Conservation (phyloP, 2,888 invertebrate genomes). For the Micoletzkya japonica region DNA sequence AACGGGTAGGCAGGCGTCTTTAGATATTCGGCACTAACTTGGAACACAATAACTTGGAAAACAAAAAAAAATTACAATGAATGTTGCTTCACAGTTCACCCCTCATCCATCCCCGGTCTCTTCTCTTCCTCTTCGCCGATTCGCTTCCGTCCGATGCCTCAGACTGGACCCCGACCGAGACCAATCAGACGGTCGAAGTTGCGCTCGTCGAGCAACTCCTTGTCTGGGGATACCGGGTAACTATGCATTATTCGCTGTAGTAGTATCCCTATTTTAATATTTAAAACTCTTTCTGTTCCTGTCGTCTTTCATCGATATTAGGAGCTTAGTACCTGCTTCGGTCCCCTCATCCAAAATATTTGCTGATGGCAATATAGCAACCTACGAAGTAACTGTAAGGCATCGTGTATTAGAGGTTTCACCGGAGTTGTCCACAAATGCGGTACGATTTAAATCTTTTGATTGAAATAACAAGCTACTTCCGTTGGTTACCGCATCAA, state of each 20-base stretch:
- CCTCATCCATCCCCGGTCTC: slow-evolving; percentile 20
- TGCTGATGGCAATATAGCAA: no score
- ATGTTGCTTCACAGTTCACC: slow-evolving; percentile 3
- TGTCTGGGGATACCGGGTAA: slow-evolving; percentile 1
- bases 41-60: neutral
- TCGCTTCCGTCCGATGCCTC: slow-evolving; percentile 15
- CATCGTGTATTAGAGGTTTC: no score
- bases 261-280: neutral
- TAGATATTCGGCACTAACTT: neutral
- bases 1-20: slow-evolving; percentile 7
- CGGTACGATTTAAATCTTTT: no score
- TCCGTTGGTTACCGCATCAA: no score
- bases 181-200: slow-evolving; percentile 14
- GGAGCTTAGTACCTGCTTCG: no score
- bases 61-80: neutral
- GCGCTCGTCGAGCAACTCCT: slow-evolving; percentile 21
- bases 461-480: no score
- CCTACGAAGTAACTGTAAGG: no score
- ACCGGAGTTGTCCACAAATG: no score
- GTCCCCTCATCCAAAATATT: no score
- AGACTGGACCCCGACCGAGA: slow-evolving; percentile 17
- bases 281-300: no score
- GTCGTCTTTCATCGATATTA: no score
- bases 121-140: slow-evolving; percentile 24
- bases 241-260: neutral